Percentiles rank a stretch among this genome's conserved stretches.
phyloP scores from a whole-genome alignment of 2,113 vertebrate species.

The Ivindomyrus marchei region DNA sequence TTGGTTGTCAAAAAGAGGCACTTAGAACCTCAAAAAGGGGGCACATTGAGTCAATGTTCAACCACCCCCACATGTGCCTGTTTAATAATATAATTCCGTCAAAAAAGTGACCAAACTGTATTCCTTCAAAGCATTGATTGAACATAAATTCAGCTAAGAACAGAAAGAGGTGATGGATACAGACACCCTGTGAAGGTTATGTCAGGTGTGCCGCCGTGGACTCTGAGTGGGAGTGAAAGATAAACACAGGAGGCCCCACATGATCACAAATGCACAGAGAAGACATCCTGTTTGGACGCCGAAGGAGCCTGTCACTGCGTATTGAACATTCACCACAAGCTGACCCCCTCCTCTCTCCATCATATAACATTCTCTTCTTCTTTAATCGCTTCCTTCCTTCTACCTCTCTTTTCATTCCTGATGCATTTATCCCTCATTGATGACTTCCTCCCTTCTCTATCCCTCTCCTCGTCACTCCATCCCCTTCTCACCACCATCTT shows the following conservation, averaged over 20 bases:
- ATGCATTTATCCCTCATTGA: constrained; percentile 60
- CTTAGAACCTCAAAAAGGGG: neutral
- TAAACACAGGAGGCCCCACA: neutral
- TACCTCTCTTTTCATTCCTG: constrained; percentile 61
- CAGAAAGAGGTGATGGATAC: neutral
- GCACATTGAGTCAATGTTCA: neutral
- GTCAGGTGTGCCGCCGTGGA: too few species aligned
- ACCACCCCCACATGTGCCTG: neutral
- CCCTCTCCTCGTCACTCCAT: neutral
- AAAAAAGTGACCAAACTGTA: neutral
- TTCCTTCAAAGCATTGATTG: neutral
- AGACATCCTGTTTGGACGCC: constrained; percentile 46
- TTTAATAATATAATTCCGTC: neutral
- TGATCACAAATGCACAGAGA: neutral
- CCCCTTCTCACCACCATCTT: neutral
- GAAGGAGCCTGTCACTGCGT: constrained; percentile 56
- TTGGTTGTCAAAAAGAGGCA: neutral
- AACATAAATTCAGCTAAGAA: neutral
- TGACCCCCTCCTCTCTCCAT: constrained; percentile 49
- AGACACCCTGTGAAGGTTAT: neutral
- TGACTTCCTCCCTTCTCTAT: constrained; percentile 44
- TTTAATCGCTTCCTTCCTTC: constrained; percentile 70
- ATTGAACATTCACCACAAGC: constrained; percentile 58
- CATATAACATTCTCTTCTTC: constrained; percentile 60
- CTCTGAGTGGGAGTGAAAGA: constrained; percentile 8